phyloP scores from a whole-genome alignment of 1,140 invertebrate species.

The Prorops nasuta region DNA sequence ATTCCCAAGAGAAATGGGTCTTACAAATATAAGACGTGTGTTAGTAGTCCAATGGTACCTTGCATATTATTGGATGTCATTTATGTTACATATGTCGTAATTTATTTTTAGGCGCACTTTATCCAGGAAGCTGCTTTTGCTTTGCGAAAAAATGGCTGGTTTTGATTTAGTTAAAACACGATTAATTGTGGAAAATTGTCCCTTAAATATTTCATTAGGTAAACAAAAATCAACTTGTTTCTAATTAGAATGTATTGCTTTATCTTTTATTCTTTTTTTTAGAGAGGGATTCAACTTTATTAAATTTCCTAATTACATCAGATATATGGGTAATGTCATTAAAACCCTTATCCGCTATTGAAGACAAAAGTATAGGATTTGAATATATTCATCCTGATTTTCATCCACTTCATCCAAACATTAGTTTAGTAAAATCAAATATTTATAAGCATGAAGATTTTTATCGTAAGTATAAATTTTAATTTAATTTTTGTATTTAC shows the following conservation, averaged over 20 bases:
- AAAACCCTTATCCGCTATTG: constrained; percentile 61
- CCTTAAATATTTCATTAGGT: constrained; percentile 46
- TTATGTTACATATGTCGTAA: constrained; percentile 1
- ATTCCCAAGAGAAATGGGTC: constrained; percentile 71
- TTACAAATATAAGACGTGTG: constrained; percentile 69
- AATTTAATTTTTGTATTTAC: constrained; percentile 8
- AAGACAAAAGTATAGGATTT: constrained; percentile 38
- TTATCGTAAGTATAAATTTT: constrained; percentile 66
- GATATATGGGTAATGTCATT: constrained; percentile 66
- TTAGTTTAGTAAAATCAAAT: constrained; percentile 66
- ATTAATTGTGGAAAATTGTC: constrained; percentile 60
- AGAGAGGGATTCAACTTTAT: constrained; percentile 62
- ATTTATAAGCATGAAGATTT: constrained; percentile 63
- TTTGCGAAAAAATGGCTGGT: constrained; percentile 67
- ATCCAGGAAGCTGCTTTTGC: constrained; percentile 67
- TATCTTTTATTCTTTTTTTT: constrained; percentile 14
- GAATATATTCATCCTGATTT: constrained; percentile 65
- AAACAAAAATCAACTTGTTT: constrained; percentile 6
- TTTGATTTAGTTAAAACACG: constrained; percentile 56
- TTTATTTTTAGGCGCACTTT: constrained; percentile 65
- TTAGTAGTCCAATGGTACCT: constrained; percentile 52
- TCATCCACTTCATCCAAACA: constrained; percentile 67
- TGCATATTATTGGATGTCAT: not conserved
- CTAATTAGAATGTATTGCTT: constrained; percentile 8
- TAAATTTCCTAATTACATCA: constrained; percentile 65